Evolutionary conservation across 37 sponge, comb jelly and placozoan genomes (phyloP).

Genomic region (Haliclona indistincta): DNA sequence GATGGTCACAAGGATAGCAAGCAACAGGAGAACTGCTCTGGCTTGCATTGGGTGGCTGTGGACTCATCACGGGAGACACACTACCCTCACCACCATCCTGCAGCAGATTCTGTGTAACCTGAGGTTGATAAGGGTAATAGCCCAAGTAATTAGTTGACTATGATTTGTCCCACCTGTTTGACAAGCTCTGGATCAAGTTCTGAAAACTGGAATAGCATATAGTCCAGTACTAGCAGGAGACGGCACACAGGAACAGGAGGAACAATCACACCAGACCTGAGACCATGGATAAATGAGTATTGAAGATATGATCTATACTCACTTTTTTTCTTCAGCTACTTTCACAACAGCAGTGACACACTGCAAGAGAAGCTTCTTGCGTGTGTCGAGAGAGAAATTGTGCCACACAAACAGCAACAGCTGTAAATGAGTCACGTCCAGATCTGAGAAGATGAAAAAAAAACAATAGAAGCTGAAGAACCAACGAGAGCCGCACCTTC

Average conservation of each 20-base stretch:
- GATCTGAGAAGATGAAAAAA: constrained; percentile 27
- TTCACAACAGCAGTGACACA: constrained; percentile 55
- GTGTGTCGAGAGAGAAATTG: constrained; percentile 45
- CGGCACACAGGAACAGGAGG: constrained; percentile 53
- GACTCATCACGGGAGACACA: background rate
- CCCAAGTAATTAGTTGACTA: background rate
- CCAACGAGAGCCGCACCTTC: constrained; percentile 39
- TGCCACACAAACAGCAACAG: constrained; percentile 71
- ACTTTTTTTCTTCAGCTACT: constrained; percentile 48
- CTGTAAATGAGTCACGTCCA: constrained; percentile 60
- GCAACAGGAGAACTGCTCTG: background rate
- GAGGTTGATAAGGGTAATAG: background rate
- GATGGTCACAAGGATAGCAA: constrained; percentile 49
- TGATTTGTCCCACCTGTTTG: constrained; percentile 48
- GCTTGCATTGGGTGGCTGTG: background rate
- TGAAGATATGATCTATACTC: background rate
- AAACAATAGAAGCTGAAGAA: background rate
- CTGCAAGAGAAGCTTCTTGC: constrained; percentile 29
- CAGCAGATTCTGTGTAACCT: constrained; percentile 2
- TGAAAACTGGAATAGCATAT: constrained; percentile 64
- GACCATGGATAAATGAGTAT: background rate
- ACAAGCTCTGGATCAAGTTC: constrained; percentile 48
- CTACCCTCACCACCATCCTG: background rate
- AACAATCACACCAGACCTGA: constrained; percentile 36
- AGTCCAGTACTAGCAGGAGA: constrained; percentile 73